Base-by-base conservation (phyloP, 2,888 invertebrate species). In the Julus scanicus region DNA sequence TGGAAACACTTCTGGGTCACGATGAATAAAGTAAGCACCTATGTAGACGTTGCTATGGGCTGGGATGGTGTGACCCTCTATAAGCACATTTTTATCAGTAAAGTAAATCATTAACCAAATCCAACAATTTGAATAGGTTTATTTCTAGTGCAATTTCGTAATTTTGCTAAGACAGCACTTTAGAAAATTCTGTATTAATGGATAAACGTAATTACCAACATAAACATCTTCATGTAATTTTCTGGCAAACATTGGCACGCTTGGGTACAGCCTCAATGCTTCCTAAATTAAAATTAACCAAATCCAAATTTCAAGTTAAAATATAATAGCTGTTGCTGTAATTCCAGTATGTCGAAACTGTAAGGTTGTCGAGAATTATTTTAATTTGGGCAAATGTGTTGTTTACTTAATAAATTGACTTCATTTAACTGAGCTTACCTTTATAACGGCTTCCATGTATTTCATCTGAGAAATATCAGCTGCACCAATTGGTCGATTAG, bases 221-320 rank as follows among this genome's bases (percentile, higher is more conserved):
- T n/a, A 39, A 20, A 87, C 8, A 13, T 87, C 84, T 11, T 87
- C 83, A 1, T 39, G 39, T 9, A 83, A 2, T 84, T 87, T 71
- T 63, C 83, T 87, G 3, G 39, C 83, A 9, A 83, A 44, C 83
- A 87, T 11, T 83, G 87, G 80, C 17, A 87, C 71, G 13, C 80
- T 44, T 40, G 87, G 87, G 13, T 48, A 87, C 80, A 86, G 20
- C 86, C 86, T 86, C 17, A 86, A 13, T n/a, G 86, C 6, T 86
- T 86, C 86, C 86, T 86, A 15, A 49, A 63, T 20, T 63, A 20
- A 63, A 63, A 49, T 49, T 8, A n/a, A n/a, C n/a, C n/a, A n/a
- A n/a, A n/a, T n/a, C n/a, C n/a, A n/a, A n/a, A n/a, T n/a, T n/a
- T n/a, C n/a, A n/a, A n/a, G n/a, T n/a, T n/a, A n/a, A n/a, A n/a